Percentiles rank a stretch among this genome's conserved stretches.
These are phyloP conservation scores for Cyclophora albipunctata DNA, from an alignment of 2,888 invertebrate genomes.

Conservation along the genomic window DNA sequence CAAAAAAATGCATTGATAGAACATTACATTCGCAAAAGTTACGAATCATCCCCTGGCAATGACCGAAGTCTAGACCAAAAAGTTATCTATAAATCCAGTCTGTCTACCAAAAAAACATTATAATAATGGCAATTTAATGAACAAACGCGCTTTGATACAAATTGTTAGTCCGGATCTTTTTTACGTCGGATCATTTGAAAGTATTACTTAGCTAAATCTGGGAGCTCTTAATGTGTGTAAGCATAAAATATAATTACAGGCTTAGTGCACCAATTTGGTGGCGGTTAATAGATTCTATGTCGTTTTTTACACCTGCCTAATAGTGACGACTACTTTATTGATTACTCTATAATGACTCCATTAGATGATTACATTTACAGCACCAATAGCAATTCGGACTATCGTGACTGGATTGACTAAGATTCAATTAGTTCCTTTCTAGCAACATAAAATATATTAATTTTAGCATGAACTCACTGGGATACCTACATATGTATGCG, in stretches of 20 bases:
- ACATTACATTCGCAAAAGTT: constrained; percentile 44
- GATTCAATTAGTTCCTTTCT: constrained; percentile 11
- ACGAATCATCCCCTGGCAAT: constrained; percentile 70
- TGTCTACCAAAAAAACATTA: constrained; percentile 40
- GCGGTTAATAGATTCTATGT: constrained; percentile 48
- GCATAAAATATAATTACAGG: constrained; percentile 43
- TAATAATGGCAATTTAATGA: constrained; percentile 55
- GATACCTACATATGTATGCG: constrained; percentile 35
- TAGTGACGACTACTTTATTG: constrained; percentile 23
- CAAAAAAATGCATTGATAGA: constrained; percentile 56
- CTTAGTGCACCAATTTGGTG: constrained; percentile 40
- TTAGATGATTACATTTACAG: constrained; percentile 10
- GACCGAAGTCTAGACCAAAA: constrained; percentile 59
- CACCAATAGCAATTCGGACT: constrained; percentile 11
- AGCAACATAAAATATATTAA: constrained; percentile 14
- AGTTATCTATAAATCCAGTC: constrained; percentile 32
- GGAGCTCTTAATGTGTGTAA: constrained; percentile 38
- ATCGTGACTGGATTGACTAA: constrained; percentile 19
- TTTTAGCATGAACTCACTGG: constrained; percentile 44
- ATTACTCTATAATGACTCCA: constrained; percentile 17
- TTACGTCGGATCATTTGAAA: constrained; percentile 44
- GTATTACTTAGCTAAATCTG: constrained; percentile 48
- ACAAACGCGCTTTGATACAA: constrained; percentile 38
- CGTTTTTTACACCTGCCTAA: constrained; percentile 35
- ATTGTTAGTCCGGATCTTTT: constrained; percentile 39